Evolutionary conservation across 2,888 invertebrate genomes (phyloP).

Genomic region (Cheiracanthium punctorium): DNA sequence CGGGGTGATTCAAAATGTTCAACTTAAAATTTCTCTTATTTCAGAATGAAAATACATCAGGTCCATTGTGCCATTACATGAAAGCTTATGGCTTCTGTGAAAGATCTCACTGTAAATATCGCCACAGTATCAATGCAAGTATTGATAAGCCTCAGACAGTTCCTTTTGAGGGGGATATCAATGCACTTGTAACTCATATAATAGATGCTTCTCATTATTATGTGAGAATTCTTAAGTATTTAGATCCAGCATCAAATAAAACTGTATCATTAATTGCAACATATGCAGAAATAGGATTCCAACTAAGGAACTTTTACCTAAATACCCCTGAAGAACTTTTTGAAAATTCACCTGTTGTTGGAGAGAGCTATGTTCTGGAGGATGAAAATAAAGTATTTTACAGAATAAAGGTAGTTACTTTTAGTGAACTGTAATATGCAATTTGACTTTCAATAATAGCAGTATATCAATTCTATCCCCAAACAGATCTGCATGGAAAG

Average conservation of each 20-base stretch:
- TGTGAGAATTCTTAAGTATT: slow-evolving; percentile 79
- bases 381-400: slow-evolving; percentile 78
- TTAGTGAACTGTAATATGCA: no score
- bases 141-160: slow-evolving; percentile 78
- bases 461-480: no score
- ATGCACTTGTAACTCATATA: slow-evolving; percentile 80
- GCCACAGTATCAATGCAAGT: slow-evolving; percentile 81
- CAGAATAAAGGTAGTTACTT: slow-evolving; percentile 80
- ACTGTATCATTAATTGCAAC: slow-evolving; percentile 4
- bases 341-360: slow-evolving; percentile 76
- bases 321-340: slow-evolving; percentile 35
- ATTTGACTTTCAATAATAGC: no score
- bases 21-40: no score
- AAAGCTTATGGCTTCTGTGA: slow-evolving; percentile 83
- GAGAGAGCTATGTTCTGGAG: slow-evolving; percentile 80
- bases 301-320: slow-evolving; percentile 19
- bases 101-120: slow-evolving; percentile 79
- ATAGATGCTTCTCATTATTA: slow-evolving; percentile 81
- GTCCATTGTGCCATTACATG: slow-evolving; percentile 80
- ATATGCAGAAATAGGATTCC: slow-evolving; percentile 37
- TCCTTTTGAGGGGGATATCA: slow-evolving; percentile 78
- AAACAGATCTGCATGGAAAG: no score
- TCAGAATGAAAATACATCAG: slow-evolving; percentile 72
- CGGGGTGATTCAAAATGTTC: no score
- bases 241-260: slow-evolving; percentile 72